Conservation (phyloP, 2,113 vertebrate species). For the Bos indicus region DNA sequence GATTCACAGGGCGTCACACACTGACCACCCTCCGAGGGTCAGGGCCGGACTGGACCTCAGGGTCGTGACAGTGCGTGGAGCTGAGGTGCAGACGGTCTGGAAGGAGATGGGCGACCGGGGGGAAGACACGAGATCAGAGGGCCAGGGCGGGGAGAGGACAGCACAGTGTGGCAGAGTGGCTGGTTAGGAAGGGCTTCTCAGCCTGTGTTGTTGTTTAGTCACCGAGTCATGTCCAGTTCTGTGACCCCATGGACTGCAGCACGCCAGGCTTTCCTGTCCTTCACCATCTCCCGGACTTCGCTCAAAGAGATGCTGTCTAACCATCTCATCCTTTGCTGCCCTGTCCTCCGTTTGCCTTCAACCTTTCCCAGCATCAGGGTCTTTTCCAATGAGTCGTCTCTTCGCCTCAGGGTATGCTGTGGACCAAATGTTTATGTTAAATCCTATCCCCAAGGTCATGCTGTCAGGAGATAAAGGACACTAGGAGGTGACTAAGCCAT, state of each 20-base stretch:
- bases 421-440: neutral
- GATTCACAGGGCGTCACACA: neutral
- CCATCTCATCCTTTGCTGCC: neutral
- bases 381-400: neutral
- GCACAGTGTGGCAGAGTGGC: accelerated
- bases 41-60: neutral
- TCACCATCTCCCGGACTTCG: neutral
- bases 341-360: neutral
- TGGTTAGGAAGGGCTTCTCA: neutral
- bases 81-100: too few species aligned
- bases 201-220: neutral
- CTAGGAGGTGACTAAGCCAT: neutral
- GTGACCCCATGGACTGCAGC: neutral
- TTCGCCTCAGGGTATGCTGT: neutral
- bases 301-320: neutral
- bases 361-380: neutral
- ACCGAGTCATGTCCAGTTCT: neutral
- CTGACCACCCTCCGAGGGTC: neutral
- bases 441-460: neutral
- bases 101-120: neutral
- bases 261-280: neutral
- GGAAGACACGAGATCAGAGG: neutral
- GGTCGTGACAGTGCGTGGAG: too few species aligned
- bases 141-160: neutral
- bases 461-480: neutral